Evolutionary conservation across 2,888 invertebrate species (phyloP).

Genomic region (Eucriotettix oculatus): DNA sequence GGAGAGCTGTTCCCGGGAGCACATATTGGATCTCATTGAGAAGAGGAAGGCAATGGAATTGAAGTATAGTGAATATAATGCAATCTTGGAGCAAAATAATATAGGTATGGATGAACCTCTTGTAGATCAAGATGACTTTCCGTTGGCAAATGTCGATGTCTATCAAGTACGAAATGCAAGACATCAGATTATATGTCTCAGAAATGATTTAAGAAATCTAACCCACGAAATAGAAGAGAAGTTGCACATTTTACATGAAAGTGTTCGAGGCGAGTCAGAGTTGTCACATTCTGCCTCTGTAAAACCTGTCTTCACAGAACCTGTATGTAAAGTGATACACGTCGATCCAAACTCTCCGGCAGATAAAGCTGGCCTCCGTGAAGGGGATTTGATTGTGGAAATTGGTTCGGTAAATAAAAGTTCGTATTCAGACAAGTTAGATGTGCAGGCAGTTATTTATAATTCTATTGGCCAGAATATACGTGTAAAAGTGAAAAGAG

Average conservation of each 20-base stretch:
- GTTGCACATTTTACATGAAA: conserved; percentile 42
- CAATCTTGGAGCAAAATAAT: conserved; percentile 43
- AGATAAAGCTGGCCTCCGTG: conserved; percentile 57
- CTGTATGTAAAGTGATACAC: conserved; percentile 54
- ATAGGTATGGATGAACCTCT: conserved; percentile 74
- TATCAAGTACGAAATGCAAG: conserved; percentile 81
- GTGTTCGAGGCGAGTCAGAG: conserved; percentile 12
- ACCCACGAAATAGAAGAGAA: conserved; percentile 73
- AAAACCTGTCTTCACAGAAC: conserved; percentile 16
- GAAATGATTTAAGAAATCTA: conserved; percentile 72
- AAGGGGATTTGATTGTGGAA: conserved; percentile 51
- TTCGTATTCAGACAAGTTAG: conserved; percentile 51
- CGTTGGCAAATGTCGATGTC: conserved; percentile 76
- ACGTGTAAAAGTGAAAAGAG: conserved; percentile 21
- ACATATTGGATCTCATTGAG: too few species aligned
- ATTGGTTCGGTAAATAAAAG: conserved; percentile 58
- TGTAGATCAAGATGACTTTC: conserved; percentile 75
- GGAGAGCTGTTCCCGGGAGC: too few species aligned
- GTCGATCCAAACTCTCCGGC: conserved; percentile 69
- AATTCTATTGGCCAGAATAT: conserved; percentile 19
- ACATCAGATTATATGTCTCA: conserved; percentile 73
- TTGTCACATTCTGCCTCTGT: conserved; percentile 16
- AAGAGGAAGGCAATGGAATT: too few species aligned
- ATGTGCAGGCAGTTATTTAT: conserved; percentile 51
- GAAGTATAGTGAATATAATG: conserved; percentile 19